These are phyloP conservation scores for Gymnoscelis rufifasciata DNA, from an alignment of 2,888 invertebrate species.

Conservation along the genomic window DNA sequence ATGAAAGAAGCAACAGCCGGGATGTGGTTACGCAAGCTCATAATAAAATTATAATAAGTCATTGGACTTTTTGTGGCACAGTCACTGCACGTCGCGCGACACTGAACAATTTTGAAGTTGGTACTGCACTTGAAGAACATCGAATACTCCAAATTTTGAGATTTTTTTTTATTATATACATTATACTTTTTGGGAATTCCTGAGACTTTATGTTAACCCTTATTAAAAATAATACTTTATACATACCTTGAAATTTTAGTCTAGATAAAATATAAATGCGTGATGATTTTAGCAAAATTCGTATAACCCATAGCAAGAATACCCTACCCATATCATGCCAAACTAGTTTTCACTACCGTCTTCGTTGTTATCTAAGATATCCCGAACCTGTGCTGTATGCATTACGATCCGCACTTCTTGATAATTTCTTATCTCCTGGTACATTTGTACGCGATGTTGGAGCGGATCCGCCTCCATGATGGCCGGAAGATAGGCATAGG, in stretches of 20 bases:
- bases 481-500: slow-evolving; percentile 33
- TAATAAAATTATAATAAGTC: slow-evolving; percentile 7
- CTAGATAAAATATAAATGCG: too few species aligned
- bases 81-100: background rate
- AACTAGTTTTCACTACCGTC: too few species aligned
- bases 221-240: too few species aligned
- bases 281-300: too few species aligned
- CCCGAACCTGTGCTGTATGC: background rate
- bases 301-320: too few species aligned
- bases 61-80: background rate
- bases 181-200: too few species aligned
- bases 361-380: too few species aligned
- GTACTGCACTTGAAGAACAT: slow-evolving; percentile 1
- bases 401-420: slow-evolving; percentile 24
- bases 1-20: slow-evolving; percentile 16
- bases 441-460: slow-evolving; percentile 45
- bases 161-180: too few species aligned
- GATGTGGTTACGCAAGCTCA: background rate
- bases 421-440: slow-evolving; percentile 46
- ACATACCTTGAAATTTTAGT: too few species aligned
- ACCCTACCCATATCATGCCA: too few species aligned
- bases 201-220: too few species aligned
- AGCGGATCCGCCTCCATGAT: slow-evolving; percentile 55
- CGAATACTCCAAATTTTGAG: too few species aligned
- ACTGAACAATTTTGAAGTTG: background rate